Conservation (phyloP, 2,113 vertebrate genomes). For the Hippolais icterina region DNA sequence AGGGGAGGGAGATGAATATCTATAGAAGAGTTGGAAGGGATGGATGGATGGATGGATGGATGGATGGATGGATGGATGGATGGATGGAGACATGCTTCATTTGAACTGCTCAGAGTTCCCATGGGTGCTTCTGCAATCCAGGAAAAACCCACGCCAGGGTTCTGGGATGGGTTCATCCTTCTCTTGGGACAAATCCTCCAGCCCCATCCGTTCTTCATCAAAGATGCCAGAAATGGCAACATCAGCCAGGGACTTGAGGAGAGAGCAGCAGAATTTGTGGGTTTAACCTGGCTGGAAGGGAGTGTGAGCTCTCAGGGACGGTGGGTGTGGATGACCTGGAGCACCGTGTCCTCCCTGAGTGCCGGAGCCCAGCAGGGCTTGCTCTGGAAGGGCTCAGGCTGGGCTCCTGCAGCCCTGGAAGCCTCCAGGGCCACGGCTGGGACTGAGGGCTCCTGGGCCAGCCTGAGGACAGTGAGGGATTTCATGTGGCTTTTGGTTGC, state of each 20-base stretch:
- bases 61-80: not conserved
- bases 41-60: not conserved
- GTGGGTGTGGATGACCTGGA: not conserved
- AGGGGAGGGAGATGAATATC: not conserved
- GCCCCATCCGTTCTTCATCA: not conserved
- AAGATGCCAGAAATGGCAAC: not conserved
- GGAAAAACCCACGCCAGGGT: not conserved
- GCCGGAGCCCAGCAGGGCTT: not conserved
- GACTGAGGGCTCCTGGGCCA: not conserved
- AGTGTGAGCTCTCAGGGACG: accelerated
- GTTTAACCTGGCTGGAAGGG: not conserved
- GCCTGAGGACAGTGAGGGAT: not conserved
- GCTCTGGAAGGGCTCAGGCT: not conserved
- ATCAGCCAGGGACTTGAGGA: not conserved
- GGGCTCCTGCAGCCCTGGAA: not conserved
- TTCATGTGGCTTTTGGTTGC: not conserved
- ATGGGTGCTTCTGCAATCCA: not conserved
- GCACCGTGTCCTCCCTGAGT: not conserved
- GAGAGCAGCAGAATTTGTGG: not conserved
- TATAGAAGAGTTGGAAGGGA: not conserved
- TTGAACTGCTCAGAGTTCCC: not conserved
- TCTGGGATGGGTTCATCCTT: not conserved
- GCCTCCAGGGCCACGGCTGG: not conserved
- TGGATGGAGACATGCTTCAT: not conserved
- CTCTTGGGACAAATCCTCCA: not conserved